Evolutionary conservation across 1,140 invertebrate genomes (phyloP).

Genomic region (Bemisia tabaci): DNA sequence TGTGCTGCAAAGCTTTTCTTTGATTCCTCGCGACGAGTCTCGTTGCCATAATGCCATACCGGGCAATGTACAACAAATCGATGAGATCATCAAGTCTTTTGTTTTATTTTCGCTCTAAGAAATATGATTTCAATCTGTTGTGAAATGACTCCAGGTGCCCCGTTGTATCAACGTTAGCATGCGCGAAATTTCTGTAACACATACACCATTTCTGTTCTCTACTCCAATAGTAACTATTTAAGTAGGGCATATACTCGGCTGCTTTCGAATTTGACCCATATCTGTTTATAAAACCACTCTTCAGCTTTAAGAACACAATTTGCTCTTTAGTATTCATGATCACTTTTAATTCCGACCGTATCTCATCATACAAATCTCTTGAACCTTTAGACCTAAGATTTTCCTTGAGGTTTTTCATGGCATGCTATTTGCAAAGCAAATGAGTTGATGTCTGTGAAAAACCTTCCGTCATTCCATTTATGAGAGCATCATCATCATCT

Average conservation of each 20-base stretch:
- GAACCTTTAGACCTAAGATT: conserved; percentile 11
- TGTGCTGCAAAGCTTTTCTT: neutral
- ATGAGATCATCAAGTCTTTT: conserved; percentile 4
- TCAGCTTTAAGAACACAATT: neutral
- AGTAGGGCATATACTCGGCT: neutral
- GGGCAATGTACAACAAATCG: neutral
- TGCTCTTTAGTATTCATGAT: conserved; percentile 2
- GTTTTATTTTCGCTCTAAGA: neutral
- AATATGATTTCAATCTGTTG: conserved; percentile 5
- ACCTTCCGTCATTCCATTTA: conserved; percentile 10
- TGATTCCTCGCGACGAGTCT: neutral
- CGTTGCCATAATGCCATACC: neutral
- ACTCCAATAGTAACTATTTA: neutral
- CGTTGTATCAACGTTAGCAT: conserved; percentile 4
- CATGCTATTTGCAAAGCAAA: conserved; percentile 10
- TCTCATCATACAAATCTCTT: neutral
- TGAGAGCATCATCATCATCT: conserved; percentile 11
- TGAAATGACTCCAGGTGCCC: conserved; percentile 8
- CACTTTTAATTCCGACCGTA: neutral
- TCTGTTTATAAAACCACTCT: conserved; percentile 1
- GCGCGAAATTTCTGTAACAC: conserved; percentile 8
- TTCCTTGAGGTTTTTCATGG: conserved; percentile 9
- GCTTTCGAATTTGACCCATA: neutral
- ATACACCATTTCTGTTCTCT: conserved; percentile 3
- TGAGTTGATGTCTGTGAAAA: conserved; percentile 6